These are phyloP conservation scores for Morinoia aosen DNA, from an alignment of 2,888 invertebrate genomes.

Conservation along the genomic window DNA sequence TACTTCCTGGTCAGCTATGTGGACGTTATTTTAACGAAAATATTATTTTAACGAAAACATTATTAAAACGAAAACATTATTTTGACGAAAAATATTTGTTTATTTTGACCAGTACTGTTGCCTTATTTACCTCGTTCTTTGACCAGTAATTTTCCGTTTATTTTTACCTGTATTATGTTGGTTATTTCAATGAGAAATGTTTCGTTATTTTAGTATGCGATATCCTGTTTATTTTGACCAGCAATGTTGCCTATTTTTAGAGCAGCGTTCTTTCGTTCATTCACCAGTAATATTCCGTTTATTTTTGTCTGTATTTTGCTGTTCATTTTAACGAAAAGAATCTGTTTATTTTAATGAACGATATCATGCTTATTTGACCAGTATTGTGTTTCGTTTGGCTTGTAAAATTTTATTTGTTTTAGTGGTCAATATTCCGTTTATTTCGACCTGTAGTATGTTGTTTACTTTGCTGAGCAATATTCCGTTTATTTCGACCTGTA, in stretches of 20 bases:
- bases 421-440: background rate
- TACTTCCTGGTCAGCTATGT: slow-evolving; percentile 75
- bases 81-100: too few species aligned
- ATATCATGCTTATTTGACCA: too few species aligned
- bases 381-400: too few species aligned
- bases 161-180: background rate
- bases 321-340: background rate
- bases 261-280: too few species aligned
- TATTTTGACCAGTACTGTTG: too few species aligned
- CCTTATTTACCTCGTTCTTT: too few species aligned
- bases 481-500: background rate
- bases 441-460: background rate
- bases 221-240: too few species aligned
- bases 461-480: too few species aligned
- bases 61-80: background rate
- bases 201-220: background rate
- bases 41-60: background rate
- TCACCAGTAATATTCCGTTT: background rate
- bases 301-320: background rate
- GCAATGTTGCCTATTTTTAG: too few species aligned
- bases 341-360: background rate
- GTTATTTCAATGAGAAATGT: background rate
- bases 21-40: background rate
- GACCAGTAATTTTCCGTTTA: background rate
- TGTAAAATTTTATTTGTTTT: background rate